Evolutionary conservation across 2,797 vertebrate species (phyloP).

Genomic region (Scyliorhinus canicula): DNA sequence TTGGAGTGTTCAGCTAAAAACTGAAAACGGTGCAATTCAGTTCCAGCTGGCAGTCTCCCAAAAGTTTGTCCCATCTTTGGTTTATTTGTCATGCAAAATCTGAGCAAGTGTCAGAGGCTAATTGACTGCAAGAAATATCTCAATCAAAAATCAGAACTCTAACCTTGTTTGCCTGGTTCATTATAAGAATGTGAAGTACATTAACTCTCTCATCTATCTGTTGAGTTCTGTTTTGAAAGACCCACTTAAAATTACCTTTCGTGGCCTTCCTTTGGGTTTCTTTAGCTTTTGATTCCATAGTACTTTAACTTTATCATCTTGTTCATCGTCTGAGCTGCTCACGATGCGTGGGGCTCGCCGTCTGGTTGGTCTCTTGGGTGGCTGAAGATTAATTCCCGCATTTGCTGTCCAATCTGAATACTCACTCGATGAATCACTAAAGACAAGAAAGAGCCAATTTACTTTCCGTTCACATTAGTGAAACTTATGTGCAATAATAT

Average conservation of each 20-base stretch:
- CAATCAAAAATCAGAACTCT: not conserved
- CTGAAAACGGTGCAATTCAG: too few relatives aligned
- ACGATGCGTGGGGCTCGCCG: constrained; percentile 61
- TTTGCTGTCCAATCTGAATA: constrained; percentile 94
- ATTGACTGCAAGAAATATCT: not conserved
- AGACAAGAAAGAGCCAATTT: not conserved
- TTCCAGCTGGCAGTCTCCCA: too few relatives aligned
- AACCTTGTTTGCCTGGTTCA: constrained; percentile 55
- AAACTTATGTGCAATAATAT: not conserved
- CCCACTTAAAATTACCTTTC: constrained; percentile 50
- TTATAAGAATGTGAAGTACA: constrained; percentile 15
- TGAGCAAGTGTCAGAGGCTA: not conserved
- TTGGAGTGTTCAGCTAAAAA: too few relatives aligned
- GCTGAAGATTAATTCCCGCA: constrained; percentile 80
- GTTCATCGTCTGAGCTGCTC: constrained; percentile 83
- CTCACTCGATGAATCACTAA: constrained; percentile 79
- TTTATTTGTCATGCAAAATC: not conserved
- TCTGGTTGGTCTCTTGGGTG: constrained; percentile 70
- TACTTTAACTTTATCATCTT: constrained; percentile 58
- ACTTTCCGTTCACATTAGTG: not conserved
- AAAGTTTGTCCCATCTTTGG: not conserved
- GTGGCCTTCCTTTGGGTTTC: constrained; percentile 54
- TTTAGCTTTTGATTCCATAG: constrained; percentile 57
- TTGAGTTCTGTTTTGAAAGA: not conserved
- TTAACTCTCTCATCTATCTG: not conserved